Conservation (phyloP, 2,888 invertebrate genomes). For the Steinernema hermaphroditum region DNA sequence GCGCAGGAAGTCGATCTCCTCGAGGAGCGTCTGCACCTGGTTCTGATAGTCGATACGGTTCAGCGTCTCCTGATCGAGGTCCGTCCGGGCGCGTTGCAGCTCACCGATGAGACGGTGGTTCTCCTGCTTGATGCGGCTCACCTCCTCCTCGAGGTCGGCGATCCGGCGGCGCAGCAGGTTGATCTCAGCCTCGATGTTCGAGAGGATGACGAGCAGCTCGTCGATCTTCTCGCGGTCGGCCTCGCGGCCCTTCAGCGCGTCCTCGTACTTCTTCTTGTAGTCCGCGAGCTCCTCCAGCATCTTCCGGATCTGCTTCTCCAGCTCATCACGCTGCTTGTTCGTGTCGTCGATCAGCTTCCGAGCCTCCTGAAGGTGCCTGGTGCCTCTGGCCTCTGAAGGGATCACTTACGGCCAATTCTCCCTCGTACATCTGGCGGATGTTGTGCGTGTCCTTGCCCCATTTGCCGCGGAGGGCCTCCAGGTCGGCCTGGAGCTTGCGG, state of each 20-base stretch:
- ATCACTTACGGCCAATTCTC: conserved; percentile 43
- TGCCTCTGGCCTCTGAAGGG: no score
- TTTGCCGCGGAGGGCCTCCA: conserved; percentile 54
- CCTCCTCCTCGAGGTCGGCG: conserved; percentile 61
- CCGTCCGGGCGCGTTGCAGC: conserved; percentile 66
- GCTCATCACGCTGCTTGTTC: conserved; percentile 43
- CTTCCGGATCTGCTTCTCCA: conserved; percentile 53
- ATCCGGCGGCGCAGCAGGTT: conserved; percentile 66
- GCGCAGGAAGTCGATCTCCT: conserved; percentile 70
- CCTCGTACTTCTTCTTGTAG: conserved; percentile 58
- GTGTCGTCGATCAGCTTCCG: conserved; percentile 58
- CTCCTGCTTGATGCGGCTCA: conserved; percentile 67
- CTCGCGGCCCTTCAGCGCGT: conserved; percentile 55
- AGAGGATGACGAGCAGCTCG: conserved; percentile 68
- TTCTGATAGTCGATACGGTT: conserved; percentile 70
- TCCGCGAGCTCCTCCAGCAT: conserved; percentile 55
- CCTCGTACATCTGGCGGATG: conserved; percentile 51
- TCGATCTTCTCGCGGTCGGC: conserved; percentile 68
- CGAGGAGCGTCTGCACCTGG: conserved; percentile 69
- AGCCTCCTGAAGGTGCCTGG: conserved; percentile 40
- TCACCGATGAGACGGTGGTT: conserved; percentile 63
- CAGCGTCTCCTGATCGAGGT: conserved; percentile 70
- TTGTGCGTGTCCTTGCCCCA: conserved; percentile 61
- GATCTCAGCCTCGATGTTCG: conserved; percentile 69
- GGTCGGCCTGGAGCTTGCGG: conserved; percentile 62